These are phyloP conservation scores for Pseudoips prasinana DNA, from an alignment of 2,888 invertebrate genomes.

Conservation along the genomic window DNA sequence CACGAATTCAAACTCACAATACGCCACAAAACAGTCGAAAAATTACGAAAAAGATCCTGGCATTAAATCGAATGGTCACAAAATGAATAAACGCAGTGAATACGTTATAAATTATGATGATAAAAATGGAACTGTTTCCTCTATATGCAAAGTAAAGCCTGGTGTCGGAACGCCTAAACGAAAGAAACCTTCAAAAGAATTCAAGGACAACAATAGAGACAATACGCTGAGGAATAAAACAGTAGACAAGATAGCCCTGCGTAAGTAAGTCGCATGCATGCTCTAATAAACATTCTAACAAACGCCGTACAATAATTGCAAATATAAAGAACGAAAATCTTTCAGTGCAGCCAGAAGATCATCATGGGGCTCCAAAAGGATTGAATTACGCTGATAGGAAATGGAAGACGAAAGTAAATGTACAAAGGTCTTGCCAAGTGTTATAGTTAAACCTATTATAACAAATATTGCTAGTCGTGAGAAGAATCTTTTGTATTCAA, in stretches of 20 bases:
- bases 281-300: conserved; percentile 58
- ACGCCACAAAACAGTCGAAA: conserved; percentile 13
- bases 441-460: conserved; percentile 42
- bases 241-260: conserved; percentile 61
- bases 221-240: conserved; percentile 48
- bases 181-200: conserved; percentile 49
- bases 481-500: no score
- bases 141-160: conserved; percentile 64
- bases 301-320: conserved; percentile 46
- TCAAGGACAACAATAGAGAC: conserved; percentile 51
- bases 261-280: conserved; percentile 75
- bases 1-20: conserved; percentile 22
- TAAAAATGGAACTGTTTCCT: conserved; percentile 73
- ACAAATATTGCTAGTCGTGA: conserved; percentile 36
- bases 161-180: conserved; percentile 46
- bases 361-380: conserved; percentile 53
- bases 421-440: conserved; percentile 70
- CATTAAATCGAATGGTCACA: conserved; percentile 33
- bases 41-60: conserved; percentile 31
- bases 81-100: conserved; percentile 54
- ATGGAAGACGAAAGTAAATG: conserved; percentile 57
- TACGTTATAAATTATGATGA: conserved; percentile 76
- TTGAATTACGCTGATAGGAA: conserved; percentile 51
- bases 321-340: conserved; percentile 63
- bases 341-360: conserved; percentile 74